Conservation (phyloP, 2,113 vertebrate genomes). For the Lasiurus cinereus region DNA sequence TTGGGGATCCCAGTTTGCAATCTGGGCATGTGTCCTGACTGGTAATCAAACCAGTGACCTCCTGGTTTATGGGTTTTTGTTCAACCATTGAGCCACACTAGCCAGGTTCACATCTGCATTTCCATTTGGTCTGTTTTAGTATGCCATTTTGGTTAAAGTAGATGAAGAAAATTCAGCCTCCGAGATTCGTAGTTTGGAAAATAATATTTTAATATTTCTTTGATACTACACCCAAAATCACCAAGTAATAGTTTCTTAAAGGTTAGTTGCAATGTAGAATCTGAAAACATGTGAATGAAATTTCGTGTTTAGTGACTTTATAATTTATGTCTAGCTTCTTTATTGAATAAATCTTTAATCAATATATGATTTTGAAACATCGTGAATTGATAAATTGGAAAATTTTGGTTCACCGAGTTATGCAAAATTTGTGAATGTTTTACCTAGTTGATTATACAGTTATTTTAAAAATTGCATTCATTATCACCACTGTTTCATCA, state of each 20-base stretch:
- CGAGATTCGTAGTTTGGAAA: neutral
- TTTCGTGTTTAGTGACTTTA: neutral
- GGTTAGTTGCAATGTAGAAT: neutral
- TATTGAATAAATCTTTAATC: neutral
- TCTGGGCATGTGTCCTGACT: too few relatives aligned
- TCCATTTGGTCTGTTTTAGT: neutral
- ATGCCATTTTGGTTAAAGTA: constrained; percentile 1
- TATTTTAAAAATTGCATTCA: neutral
- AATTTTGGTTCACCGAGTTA: constrained; percentile 21
- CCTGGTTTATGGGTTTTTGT: neutral
- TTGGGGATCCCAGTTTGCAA: too few relatives aligned
- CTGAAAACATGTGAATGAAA: neutral
- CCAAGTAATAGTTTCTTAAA: neutral
- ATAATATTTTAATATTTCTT: constrained; percentile 22
- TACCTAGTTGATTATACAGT: neutral
- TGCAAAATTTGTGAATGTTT: constrained; percentile 1
- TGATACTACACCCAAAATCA: neutral
- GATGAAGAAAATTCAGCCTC: neutral
- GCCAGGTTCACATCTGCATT: neutral
- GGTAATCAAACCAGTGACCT: too few relatives aligned
- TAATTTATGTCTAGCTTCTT: neutral
- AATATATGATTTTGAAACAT: constrained; percentile 19
- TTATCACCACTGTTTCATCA: neutral
- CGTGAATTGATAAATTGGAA: constrained; percentile 33
- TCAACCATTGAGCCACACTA: too few relatives aligned